Evolutionary conservation across 2,113 vertebrate species (phyloP).

Genomic region (Ageneiosus marmoratus): DNA sequence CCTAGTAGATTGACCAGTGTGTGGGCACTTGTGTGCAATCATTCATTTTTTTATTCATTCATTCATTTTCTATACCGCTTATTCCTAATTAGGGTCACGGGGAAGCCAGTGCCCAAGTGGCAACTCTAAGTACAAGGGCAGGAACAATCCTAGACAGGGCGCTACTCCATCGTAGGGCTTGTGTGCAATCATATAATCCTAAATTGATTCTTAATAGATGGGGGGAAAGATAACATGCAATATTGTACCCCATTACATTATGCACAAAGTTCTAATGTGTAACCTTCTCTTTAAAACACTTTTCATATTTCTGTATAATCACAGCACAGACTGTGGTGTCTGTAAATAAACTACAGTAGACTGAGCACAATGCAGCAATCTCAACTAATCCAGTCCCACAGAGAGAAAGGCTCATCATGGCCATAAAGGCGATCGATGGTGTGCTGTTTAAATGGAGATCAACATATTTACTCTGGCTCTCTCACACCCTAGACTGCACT

Average conservation of each 20-base stretch:
- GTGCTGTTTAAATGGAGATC: conserved; percentile 70
- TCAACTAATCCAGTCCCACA: conserved; percentile 72
- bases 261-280: not conserved
- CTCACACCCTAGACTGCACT: conserved; percentile 33
- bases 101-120: too few species aligned
- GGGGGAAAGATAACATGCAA: not conserved
- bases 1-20: too few species aligned
- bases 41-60: too few species aligned
- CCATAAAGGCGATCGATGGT: conserved; percentile 71
- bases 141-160: too few species aligned
- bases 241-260: not conserved
- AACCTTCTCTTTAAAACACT: not conserved
- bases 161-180: too few species aligned
- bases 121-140: too few species aligned
- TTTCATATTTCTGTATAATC: not conserved
- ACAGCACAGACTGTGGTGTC: not conserved
- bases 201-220: conserved; percentile 13
- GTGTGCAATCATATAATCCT: too few species aligned
- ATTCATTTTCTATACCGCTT: too few species aligned
- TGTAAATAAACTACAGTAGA: conserved; percentile 61
- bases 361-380: conserved; percentile 64
- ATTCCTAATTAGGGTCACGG: too few species aligned
- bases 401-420: conserved; percentile 67
- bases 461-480: conserved; percentile 69
- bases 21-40: too few species aligned